Conservation (phyloP, 2,113 vertebrate genomes). For the Aegotheles bennettii region DNA sequence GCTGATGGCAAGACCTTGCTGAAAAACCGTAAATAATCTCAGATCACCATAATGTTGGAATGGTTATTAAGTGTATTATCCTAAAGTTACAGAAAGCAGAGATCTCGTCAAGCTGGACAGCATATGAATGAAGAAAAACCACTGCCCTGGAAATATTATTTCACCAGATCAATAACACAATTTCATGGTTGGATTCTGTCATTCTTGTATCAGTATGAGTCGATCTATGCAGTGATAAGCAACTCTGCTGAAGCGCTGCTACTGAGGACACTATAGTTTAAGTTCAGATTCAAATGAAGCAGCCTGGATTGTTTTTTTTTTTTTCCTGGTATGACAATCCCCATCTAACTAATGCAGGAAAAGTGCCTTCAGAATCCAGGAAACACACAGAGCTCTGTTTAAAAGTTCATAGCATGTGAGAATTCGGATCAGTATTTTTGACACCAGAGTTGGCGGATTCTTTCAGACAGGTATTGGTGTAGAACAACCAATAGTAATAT, state of each 20-base stretch:
- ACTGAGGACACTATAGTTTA: neutral
- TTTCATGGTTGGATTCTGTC: neutral
- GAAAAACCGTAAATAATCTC: neutral
- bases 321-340: neutral
- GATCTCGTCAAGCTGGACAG: neutral
- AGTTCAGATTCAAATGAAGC: neutral
- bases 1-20: neutral
- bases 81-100: neutral
- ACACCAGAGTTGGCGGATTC: too few relatives aligned
- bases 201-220: neutral
- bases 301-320: neutral
- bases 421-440: neutral
- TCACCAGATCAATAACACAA: neutral
- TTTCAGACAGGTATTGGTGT: neutral
- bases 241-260: neutral
- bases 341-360: neutral
- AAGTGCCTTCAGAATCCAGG: neutral
- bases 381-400: neutral
- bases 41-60: neutral
- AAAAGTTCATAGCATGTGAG: neutral
- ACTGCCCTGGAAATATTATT: neutral
- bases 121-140: rapidly evolving
- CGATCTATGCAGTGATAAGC: rapidly evolving
- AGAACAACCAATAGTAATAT: neutral
- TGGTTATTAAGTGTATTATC: neutral